These are phyloP conservation scores for Onchidella celtica DNA, from an alignment of 2,888 invertebrate species.

Conservation along the genomic window DNA sequence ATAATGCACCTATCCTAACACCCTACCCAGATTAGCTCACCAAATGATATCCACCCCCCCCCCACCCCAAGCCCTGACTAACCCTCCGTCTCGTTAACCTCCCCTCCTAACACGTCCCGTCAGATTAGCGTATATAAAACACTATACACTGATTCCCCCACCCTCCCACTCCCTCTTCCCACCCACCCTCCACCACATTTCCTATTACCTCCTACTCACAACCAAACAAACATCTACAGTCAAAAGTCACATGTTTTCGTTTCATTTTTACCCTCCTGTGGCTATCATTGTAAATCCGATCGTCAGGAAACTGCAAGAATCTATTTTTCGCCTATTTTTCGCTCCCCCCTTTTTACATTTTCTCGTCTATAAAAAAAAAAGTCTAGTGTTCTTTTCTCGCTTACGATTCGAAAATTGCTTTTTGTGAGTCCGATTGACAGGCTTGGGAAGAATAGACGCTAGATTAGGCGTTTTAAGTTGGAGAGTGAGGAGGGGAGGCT, in stretches of 20 bases:
- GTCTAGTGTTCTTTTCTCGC: slow-evolving; percentile 36
- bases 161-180: background rate
- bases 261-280: background rate
- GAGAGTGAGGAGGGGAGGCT: no score
- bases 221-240: background rate
- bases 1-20: no score
- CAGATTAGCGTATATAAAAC: no score
- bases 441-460: slow-evolving; percentile 29
- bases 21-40: no score
- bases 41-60: no score
- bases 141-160: background rate
- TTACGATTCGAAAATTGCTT: slow-evolving; percentile 42
- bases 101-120: no score
- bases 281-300: slow-evolving; percentile 10
- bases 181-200: background rate
- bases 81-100: no score
- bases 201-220: background rate
- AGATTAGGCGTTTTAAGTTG: slow-evolving; percentile 43
- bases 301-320: no score
- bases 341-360: background rate
- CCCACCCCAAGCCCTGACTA: no score
- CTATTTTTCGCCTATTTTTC: slow-evolving; percentile 19
- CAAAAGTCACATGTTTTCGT: background rate
- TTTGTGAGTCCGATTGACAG: slow-evolving; percentile 37
- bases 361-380: slow-evolving; percentile 10